Conservation (phyloP, 2,888 invertebrate genomes). For the Tridacna crocea region DNA sequence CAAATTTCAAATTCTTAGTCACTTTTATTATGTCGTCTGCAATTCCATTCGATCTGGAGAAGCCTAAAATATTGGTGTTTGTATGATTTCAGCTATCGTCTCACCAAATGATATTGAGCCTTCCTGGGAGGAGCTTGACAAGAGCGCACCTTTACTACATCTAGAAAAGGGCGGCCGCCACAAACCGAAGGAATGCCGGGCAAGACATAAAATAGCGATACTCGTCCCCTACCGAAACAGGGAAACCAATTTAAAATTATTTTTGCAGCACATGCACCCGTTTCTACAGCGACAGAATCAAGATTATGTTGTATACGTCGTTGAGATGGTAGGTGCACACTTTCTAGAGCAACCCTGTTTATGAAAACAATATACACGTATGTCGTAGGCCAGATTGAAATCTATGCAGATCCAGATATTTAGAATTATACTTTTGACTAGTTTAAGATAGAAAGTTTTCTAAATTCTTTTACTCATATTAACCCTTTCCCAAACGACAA, state of each 20-base stretch:
- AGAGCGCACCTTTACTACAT: slow-evolving; percentile 87
- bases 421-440: too few species aligned
- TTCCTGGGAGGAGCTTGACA: slow-evolving; percentile 63
- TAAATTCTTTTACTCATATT: too few species aligned
- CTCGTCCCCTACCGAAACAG: slow-evolving; percentile 96
- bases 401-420: too few species aligned
- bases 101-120: slow-evolving; percentile 63
- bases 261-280: slow-evolving; percentile 96
- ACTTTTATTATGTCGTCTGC: too few species aligned
- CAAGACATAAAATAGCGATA: slow-evolving; percentile 93
- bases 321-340: slow-evolving; percentile 91
- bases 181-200: slow-evolving; percentile 88
- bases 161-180: slow-evolving; percentile 88
- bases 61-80: too few species aligned
- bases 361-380: too few species aligned
- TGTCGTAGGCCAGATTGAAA: too few species aligned
- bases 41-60: too few species aligned
- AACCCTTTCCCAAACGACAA: too few species aligned
- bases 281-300: slow-evolving; percentile 95
- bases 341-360: neutral
- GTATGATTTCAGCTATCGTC: slow-evolving; percentile 30
- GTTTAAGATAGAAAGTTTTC: too few species aligned
- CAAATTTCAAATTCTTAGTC: too few species aligned
- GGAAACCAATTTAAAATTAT: slow-evolving; percentile 92
- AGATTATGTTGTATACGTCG: slow-evolving; percentile 96